Evolutionary conservation across 2,888 invertebrate genomes (phyloP).

Genomic region (Cloeon dipterum): DNA sequence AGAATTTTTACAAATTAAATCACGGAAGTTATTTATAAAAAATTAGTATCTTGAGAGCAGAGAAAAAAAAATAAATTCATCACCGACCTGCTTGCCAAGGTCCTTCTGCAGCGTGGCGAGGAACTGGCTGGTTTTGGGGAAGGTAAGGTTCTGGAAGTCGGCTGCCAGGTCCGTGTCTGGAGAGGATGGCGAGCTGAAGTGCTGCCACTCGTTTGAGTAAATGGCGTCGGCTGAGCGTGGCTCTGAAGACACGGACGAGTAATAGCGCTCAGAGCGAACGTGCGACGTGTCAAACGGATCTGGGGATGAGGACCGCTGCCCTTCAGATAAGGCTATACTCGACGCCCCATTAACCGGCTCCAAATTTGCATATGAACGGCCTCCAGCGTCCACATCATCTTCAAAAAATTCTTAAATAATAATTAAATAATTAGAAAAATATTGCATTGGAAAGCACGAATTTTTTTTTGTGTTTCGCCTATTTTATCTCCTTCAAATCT

Average conservation of each 20-base stretch:
- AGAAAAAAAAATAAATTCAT: too few relatives aligned
- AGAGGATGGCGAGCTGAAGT: constrained; percentile 12
- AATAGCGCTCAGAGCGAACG: constrained; percentile 18
- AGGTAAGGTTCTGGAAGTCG: too few relatives aligned
- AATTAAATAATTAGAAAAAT: not conserved
- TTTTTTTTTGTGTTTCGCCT: too few relatives aligned
- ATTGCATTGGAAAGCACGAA: too few relatives aligned
- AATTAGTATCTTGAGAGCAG: too few relatives aligned
- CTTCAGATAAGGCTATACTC: not conserved
- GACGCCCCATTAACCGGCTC: constrained; percentile 1
- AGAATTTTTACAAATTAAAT: too few relatives aligned
- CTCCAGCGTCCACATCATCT: not conserved
- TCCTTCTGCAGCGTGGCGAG: too few relatives aligned
- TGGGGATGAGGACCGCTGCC: constrained; percentile 10
- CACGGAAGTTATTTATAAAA: too few relatives aligned
- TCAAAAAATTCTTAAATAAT: not conserved
- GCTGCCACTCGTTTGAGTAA: constrained; percentile 14
- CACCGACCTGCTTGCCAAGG: not conserved
- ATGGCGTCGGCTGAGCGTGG: constrained; percentile 13
- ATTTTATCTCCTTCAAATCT: too few relatives aligned
- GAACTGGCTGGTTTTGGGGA: too few relatives aligned
- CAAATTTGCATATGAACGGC: constrained; percentile 8
- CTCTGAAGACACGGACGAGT: constrained; percentile 18
- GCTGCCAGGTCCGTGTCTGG: constrained; percentile 4
- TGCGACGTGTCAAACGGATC: constrained; percentile 47